Percentiles rank a stretch among this genome's conserved stretches.
phyloP scores from a whole-genome alignment of 2,797 vertebrate genomes.

The Xiphophorus birchmanni region DNA sequence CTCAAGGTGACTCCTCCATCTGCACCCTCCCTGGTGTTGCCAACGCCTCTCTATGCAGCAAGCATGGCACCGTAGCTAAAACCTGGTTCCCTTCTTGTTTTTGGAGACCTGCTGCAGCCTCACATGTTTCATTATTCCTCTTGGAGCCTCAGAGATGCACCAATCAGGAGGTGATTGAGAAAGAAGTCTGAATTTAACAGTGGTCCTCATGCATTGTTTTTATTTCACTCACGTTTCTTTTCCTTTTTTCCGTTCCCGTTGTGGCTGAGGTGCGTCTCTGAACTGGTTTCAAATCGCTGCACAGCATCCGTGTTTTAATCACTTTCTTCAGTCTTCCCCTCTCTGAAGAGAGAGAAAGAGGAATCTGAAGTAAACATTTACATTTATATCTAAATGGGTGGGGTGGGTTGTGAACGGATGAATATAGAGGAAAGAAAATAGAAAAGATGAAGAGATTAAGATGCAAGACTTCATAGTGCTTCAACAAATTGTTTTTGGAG shows the following conservation, averaged over 20 bases:
- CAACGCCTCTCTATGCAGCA: conserved; percentile 61
- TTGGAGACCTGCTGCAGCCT: conserved; percentile 27
- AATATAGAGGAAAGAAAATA: conserved; percentile 6
- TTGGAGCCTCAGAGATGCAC: conserved; percentile 27
- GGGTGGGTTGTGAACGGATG: not conserved
- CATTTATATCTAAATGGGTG: conserved; percentile 17
- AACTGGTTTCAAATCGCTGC: conserved; percentile 46
- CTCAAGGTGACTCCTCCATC: conserved; percentile 83
- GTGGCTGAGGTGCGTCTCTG: conserved; percentile 24
- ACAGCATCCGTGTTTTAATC: conserved; percentile 63
- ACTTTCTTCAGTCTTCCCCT: conserved; percentile 41
- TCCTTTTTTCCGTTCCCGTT: not conserved
- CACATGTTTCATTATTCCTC: conserved; percentile 42
- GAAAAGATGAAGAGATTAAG: conserved; percentile 15
- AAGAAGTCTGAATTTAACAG: conserved; percentile 11
- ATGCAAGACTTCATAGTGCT: not conserved
- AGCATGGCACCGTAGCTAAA: conserved; percentile 30
- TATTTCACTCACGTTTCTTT: conserved; percentile 32
- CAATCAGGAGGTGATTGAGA: conserved; percentile 17
- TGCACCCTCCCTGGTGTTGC: conserved; percentile 67
- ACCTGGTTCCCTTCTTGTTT: conserved; percentile 36
- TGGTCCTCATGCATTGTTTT: conserved; percentile 13
- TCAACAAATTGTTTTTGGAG: not conserved
- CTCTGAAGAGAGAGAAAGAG: not conserved
- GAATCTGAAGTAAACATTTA: not conserved